Evolutionary conservation across 1,140 invertebrate genomes (phyloP).

Genomic region (Ruditapes philippinarum): DNA sequence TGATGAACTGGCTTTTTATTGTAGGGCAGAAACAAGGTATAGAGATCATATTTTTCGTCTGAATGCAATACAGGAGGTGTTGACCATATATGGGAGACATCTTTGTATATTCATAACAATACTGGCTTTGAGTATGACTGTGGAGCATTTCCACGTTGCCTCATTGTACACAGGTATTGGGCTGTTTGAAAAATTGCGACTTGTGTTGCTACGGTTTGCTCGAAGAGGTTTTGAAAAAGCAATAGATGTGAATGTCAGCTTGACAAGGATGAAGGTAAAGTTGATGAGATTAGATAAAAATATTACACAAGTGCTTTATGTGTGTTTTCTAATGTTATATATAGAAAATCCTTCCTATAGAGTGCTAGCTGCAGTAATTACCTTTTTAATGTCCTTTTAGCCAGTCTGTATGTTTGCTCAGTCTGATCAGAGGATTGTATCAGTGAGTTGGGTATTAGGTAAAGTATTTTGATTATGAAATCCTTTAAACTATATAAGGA

Average conservation of each 20-base stretch:
- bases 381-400: too few relatives aligned
- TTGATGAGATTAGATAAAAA: too few relatives aligned
- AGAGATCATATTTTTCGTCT: not conserved
- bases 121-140: not conserved
- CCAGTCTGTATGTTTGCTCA: too few relatives aligned
- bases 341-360: too few relatives aligned
- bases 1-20: too few relatives aligned
- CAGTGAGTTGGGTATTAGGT: too few relatives aligned
- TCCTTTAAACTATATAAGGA: too few relatives aligned
- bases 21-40: not conserved
- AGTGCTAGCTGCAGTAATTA: too few relatives aligned
- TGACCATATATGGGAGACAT: slow-evolving; percentile 54
- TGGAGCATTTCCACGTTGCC: slow-evolving; percentile 11
- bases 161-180: slow-evolving; percentile 25
- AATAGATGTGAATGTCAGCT: slow-evolving; percentile 12
- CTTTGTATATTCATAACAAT: slow-evolving; percentile 60
- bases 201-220: slow-evolving; percentile 33
- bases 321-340: too few relatives aligned
- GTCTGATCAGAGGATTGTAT: too few relatives aligned
- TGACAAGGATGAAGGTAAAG: slow-evolving; percentile 16
- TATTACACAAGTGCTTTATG: too few relatives aligned
- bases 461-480: too few relatives aligned
- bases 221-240: not conserved
- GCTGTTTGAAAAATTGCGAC: not conserved
- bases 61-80: not conserved